Evolutionary conservation across 2,797 vertebrate species (phyloP).

Genomic region (Sebastiscus albofasciatus): DNA sequence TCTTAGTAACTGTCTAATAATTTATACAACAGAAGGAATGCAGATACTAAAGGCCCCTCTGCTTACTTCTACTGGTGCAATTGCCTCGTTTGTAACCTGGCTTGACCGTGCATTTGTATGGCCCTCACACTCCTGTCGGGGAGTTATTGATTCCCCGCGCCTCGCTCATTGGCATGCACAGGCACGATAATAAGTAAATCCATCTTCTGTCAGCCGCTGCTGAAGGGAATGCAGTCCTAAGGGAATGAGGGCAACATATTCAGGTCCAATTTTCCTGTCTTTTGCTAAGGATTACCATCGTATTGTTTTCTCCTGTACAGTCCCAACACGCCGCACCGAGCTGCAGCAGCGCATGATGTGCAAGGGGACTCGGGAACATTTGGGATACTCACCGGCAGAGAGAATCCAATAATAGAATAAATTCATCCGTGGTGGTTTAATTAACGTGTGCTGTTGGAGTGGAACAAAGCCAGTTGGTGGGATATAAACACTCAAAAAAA

Average conservation of each 20-base stretch:
- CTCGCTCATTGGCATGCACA: slow-evolving; percentile 54
- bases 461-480: slow-evolving; percentile 63
- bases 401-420: slow-evolving; percentile 59
- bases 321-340: slow-evolving; percentile 1
- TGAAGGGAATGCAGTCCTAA: slow-evolving; percentile 12
- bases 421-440: slow-evolving; percentile 62
- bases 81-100: slow-evolving; percentile 5
- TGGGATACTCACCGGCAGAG: slow-evolving; percentile 32
- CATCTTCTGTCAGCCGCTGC: slow-evolving; percentile 46
- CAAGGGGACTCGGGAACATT: slow-evolving; percentile 22
- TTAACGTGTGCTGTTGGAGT: slow-evolving; percentile 51
- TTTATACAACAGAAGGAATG: slow-evolving; percentile 19
- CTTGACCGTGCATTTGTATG: slow-evolving; percentile 28
- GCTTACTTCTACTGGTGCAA: neutral
- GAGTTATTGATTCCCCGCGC: slow-evolving; percentile 56
- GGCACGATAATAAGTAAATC: slow-evolving; percentile 62
- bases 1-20: slow-evolving; percentile 50
- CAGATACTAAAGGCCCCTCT: neutral
- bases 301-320: slow-evolving; percentile 29
- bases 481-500: slow-evolving; percentile 49
- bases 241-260: slow-evolving; percentile 19
- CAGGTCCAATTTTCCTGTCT: slow-evolving; percentile 40
- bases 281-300: slow-evolving; percentile 51
- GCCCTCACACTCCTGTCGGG: slow-evolving; percentile 19
- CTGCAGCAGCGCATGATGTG: slow-evolving; percentile 7